Conservation (phyloP, 2,113 vertebrate species). For the Dipodomys ordii region DNA sequence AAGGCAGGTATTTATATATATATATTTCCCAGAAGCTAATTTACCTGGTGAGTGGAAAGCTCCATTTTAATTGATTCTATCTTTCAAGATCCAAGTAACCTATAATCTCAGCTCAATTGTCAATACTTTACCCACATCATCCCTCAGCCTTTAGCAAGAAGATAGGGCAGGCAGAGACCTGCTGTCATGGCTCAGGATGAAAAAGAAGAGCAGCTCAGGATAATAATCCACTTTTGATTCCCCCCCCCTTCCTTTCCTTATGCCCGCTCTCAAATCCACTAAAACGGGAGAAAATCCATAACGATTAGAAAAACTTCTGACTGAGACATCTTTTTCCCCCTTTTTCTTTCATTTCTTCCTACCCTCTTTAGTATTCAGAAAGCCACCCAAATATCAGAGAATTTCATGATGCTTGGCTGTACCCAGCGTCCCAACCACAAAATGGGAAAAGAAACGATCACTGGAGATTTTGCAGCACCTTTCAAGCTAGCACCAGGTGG, state of each 20-base stretch:
- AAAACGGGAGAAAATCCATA: slow-evolving; percentile 75
- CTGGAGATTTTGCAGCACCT: slow-evolving; percentile 75
- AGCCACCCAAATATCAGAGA: slow-evolving; percentile 80
- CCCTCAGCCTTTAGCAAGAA: neutral
- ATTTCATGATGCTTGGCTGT: slow-evolving; percentile 81
- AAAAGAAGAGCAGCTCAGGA: slow-evolving; percentile 53
- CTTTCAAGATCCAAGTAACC: slow-evolving; percentile 63
- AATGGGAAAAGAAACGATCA: slow-evolving; percentile 70
- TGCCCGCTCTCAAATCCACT: slow-evolving; percentile 53
- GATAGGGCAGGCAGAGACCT: slow-evolving; percentile 14
- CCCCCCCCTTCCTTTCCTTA: slow-evolving; percentile 31
- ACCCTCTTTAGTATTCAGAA: slow-evolving; percentile 79
- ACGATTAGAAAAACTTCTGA: slow-evolving; percentile 82
- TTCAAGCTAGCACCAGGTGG: slow-evolving; percentile 74
- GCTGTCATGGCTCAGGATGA: neutral
- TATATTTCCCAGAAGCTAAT: slow-evolving; percentile 54
- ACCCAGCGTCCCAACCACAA: slow-evolving; percentile 82
- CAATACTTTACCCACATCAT: slow-evolving; percentile 51
- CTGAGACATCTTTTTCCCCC: slow-evolving; percentile 73
- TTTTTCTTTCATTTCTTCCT: slow-evolving; percentile 12
- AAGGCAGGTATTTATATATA: neutral
- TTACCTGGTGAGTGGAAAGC: slow-evolving; percentile 67
- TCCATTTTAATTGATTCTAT: slow-evolving; percentile 72
- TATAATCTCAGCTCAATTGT: slow-evolving; percentile 52
- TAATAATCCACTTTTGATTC: slow-evolving; percentile 73